A percentile compares a stretch with the other conserved stretches of the same genome.
Evolutionary conservation across 2,113 vertebrate genomes (phyloP).

Genomic region (Manacus vitellinus): DNA sequence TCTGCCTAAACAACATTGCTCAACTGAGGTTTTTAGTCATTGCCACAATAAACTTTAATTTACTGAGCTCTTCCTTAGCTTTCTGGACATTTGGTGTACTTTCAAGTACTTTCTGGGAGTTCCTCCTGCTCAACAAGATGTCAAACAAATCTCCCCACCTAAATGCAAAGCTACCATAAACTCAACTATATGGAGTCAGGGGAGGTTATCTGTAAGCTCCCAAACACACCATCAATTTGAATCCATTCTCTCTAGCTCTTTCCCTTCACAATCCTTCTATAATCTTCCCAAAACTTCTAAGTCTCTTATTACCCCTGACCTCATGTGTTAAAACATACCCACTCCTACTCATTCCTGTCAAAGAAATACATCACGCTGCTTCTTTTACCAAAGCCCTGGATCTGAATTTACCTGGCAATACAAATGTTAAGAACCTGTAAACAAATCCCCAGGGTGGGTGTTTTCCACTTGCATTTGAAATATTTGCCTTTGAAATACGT

Average conservation of each 20-base stretch:
- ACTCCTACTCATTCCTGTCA: background rate
- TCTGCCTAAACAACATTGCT: background rate
- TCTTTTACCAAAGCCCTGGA: background rate
- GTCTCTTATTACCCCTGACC: background rate
- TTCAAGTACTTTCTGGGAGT: background rate
- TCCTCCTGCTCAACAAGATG: background rate
- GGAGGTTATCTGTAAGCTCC: background rate
- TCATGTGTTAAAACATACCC: background rate
- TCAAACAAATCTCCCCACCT: background rate
- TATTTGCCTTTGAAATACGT: background rate
- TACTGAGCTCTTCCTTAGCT: background rate
- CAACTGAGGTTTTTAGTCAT: background rate
- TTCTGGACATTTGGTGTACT: background rate
- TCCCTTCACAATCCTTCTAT: background rate
- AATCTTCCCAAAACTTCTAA: background rate
- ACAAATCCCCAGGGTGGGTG: background rate
- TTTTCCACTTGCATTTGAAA: background rate
- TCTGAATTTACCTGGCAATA: background rate
- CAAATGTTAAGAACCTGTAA: background rate
- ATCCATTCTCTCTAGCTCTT: background rate
- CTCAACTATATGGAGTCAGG: background rate
- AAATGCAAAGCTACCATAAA: background rate
- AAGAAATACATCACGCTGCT: background rate
- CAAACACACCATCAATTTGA: background rate
- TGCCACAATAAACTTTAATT: background rate